Percentiles rank a stretch among this genome's conserved stretches.
These are phyloP conservation scores for Ficedula albicollis DNA, from an alignment of 2,797 vertebrate species.

Conservation along the genomic window DNA sequence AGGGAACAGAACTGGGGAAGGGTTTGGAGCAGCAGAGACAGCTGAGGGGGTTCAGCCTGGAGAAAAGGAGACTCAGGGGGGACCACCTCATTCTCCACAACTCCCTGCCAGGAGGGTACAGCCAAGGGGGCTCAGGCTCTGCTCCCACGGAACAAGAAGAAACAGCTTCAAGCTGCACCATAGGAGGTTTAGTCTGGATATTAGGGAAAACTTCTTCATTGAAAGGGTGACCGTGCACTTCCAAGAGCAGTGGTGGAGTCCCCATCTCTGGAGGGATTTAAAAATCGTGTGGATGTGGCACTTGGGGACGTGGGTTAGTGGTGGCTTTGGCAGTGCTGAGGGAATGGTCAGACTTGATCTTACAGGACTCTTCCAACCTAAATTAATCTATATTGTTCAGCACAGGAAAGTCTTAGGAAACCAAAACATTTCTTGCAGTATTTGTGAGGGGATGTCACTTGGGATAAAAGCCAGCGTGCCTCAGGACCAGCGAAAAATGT, in stretches of 20 bases:
- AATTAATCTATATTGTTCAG: background rate
- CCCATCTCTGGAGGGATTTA: background rate
- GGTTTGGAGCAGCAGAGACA: background rate
- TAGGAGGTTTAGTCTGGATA: background rate
- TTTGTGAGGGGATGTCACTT: background rate
- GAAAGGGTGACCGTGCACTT: background rate
- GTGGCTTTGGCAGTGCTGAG: background rate
- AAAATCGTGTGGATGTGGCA: fast-evolving
- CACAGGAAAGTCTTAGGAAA: background rate
- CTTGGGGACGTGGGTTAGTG: background rate
- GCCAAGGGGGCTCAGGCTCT: background rate
- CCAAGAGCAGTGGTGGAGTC: background rate
- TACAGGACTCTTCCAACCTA: background rate
- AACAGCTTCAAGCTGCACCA: fast-evolving
- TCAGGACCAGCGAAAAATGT: fast-evolving
- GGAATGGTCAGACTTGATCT: background rate
- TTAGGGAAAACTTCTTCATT: background rate
- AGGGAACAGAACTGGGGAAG: background rate
- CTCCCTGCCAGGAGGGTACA: fast-evolving
- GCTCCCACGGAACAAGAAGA: background rate
- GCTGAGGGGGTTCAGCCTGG: background rate
- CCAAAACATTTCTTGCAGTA: background rate
- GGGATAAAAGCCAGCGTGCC: background rate
- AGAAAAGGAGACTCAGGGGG: background rate
- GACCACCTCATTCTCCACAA: fast-evolving